These are phyloP conservation scores for Nesoenas mayeri DNA, from an alignment of 2,113 vertebrate species.

Conservation along the genomic window DNA sequence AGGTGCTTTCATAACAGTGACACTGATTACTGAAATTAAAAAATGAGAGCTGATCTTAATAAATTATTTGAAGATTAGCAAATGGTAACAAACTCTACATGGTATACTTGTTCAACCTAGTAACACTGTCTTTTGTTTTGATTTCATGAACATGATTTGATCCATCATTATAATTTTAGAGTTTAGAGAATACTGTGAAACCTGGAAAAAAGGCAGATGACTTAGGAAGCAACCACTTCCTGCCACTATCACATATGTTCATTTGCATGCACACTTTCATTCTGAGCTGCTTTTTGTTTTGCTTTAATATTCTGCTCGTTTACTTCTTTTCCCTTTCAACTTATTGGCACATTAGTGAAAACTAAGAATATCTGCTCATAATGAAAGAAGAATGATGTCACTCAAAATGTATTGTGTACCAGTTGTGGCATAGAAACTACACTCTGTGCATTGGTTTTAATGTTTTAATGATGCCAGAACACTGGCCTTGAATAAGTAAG, in stretches of 20 bases:
- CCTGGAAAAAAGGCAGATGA: neutral
- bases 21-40: conserved; percentile 63
- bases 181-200: conserved; percentile 24
- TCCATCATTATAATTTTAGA: neutral
- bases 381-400: neutral
- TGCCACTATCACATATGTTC: neutral
- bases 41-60: conserved; percentile 57
- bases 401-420: neutral
- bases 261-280: neutral
- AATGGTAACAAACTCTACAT: conserved; percentile 16
- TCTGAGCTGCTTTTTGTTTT: neutral
- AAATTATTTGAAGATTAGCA: conserved; percentile 61
- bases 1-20: conserved; percentile 58
- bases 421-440: neutral
- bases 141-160: neutral
- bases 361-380: neutral
- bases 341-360: neutral
- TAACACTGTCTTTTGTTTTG: neutral
- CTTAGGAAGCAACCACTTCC: neutral
- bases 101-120: neutral
- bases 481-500: neutral
- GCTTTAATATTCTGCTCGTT: neutral
- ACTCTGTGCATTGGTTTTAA: neutral
- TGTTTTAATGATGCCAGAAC: neutral
- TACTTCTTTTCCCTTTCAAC: neutral